These are phyloP conservation scores for Apis florea DNA, from an alignment of 1,140 invertebrate species.

Conservation along the genomic window DNA sequence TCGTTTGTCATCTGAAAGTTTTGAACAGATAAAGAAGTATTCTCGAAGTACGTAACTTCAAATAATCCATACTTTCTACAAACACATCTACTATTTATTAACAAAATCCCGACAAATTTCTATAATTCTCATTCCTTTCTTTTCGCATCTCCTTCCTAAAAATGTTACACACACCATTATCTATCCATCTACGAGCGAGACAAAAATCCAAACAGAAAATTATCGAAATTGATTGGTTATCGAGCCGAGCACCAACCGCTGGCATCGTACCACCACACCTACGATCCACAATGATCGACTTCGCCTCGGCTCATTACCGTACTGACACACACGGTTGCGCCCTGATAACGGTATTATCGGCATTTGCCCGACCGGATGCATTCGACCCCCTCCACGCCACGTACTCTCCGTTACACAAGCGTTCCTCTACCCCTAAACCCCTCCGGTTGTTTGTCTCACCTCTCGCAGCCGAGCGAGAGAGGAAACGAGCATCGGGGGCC, in stretches of 20 bases:
- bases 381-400: neutral
- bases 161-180: too few species aligned
- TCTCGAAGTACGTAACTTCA: too few species aligned
- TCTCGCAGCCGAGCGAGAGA: neutral
- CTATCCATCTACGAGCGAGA: neutral
- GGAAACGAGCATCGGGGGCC: neutral
- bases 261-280: too few species aligned
- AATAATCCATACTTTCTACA: too few species aligned
- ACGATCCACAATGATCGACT: constrained; percentile 46
- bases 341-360: constrained; percentile 60
- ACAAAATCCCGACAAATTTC: too few species aligned
- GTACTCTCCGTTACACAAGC: neutral
- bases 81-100: neutral
- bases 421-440: constrained; percentile 35
- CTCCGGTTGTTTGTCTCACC: constrained; percentile 33
- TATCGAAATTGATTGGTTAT: constrained; percentile 46
- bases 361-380: constrained; percentile 34
- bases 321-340: constrained; percentile 39
- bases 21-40: too few species aligned
- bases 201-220: constrained; percentile 19
- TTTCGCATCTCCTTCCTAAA: too few species aligned
- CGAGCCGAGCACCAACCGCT: neutral
- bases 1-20: too few species aligned
- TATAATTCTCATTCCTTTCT: too few species aligned
- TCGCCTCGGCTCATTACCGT: constrained; percentile 51